Conservation (phyloP, 1,140 invertebrate genomes). For the Apis dorsata region DNA sequence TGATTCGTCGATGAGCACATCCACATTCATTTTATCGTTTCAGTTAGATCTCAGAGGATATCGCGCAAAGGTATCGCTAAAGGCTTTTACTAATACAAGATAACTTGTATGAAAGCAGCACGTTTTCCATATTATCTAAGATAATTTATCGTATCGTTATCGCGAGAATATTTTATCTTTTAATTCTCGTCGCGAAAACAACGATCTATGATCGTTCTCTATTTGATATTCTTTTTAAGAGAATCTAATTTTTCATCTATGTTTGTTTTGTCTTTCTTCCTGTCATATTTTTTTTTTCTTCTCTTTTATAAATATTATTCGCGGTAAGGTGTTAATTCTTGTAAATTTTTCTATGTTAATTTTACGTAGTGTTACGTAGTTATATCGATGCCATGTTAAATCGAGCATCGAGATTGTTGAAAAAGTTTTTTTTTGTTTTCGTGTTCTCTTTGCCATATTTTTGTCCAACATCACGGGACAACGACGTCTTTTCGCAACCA, state of each 20-base stretch:
- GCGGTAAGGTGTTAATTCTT: neutral
- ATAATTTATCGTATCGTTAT: constrained; percentile 37
- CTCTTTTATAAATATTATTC: neutral
- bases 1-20: constrained; percentile 24
- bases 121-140: constrained; percentile 45
- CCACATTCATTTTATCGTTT: constrained; percentile 31
- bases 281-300: neutral
- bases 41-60: constrained; percentile 45
- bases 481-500: neutral
- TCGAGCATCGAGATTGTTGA: neutral
- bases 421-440: neutral
- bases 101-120: constrained; percentile 28
- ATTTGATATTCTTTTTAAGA: neutral
- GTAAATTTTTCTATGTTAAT: constrained; percentile 37
- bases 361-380: constrained; percentile 42
- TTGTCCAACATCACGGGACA: neutral
- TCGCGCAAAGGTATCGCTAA: constrained; percentile 37
- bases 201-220: constrained; percentile 8
- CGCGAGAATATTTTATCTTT: neutral
- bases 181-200: neutral
- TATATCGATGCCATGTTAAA: constrained; percentile 14
- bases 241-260: constrained; percentile 6
- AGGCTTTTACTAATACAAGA: constrained; percentile 34
- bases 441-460: neutral
- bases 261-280: neutral